Base-by-base conservation (phyloP, 2,113 vertebrate species). In the Gasterosteus aculeatus region DNA sequence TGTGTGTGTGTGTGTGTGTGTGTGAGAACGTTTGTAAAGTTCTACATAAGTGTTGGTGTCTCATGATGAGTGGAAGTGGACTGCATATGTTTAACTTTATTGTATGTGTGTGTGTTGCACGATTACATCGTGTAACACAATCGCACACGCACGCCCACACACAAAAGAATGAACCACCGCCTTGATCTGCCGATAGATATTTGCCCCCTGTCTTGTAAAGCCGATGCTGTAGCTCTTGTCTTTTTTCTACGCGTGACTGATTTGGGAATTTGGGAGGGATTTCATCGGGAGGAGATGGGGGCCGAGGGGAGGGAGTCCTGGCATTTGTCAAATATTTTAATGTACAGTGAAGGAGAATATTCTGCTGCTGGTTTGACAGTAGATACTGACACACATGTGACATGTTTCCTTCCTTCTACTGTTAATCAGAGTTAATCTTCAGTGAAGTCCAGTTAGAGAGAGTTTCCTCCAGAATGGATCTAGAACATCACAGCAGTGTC, bases 11-110 rank as follows among this genome's bases (percentile, higher is more conserved):
- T 26, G 12, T 44, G 38, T 18, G 35, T 69, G 63, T 41, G 72
- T 56, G 49, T 31, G 41, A 44, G 33, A 19, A 33, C 5, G 26
- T 35, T 35, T 22, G 46, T 5, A 42, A 11, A 26, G 59, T 54
- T 67, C 53, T 54, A 68, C 15, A 46, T 87, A 81, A 79, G 71
- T 65, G 15, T 51, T 64, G 54, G 73, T 54, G 10, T 78, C 3
- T 47, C 29, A n/a, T 74, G 22, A 53, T 42, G 49, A 49, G 53
- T 31, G 76, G 78, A 84, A 80, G 80, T 75, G 53, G 51, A 39
- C 31, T 41, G 42, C 39, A 1, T 81, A 61, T 84, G 35, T 80
- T 78, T 84, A 19, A 49, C 62, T 46, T 84, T 74, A 89, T 83
- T n/a, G 60, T 42, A 69, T 0, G 33, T 70, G 26, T 53, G 49